Evolutionary conservation across 2,888 invertebrate genomes (phyloP).

Genomic region (Zootermopsis nevadensis): DNA sequence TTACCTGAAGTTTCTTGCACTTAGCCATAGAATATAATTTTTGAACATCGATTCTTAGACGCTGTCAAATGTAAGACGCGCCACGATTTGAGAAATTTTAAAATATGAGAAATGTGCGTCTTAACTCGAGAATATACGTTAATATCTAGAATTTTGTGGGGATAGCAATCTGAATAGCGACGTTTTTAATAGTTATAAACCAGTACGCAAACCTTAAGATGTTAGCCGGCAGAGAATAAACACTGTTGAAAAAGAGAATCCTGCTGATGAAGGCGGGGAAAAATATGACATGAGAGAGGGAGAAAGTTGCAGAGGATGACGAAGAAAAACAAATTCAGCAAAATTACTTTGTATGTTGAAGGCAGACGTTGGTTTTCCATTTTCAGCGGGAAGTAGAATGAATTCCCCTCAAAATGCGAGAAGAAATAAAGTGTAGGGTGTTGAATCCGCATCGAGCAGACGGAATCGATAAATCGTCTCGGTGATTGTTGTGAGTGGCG

Average conservation of each 20-base stretch:
- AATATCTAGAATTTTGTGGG: no score
- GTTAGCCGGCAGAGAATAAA: background rate
- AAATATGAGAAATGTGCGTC: no score
- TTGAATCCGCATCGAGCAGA: slow-evolving; percentile 25
- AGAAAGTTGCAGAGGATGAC: background rate
- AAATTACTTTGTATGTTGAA: slow-evolving; percentile 28
- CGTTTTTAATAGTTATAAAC: background rate
- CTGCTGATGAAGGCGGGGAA: background rate
- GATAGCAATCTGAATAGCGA: background rate
- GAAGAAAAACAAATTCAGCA: slow-evolving; percentile 32
- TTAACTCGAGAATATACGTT: no score
- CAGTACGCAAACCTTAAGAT: background rate
- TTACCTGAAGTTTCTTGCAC: no score
- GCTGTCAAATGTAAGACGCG: no score
- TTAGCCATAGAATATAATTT: no score
- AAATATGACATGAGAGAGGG: background rate
- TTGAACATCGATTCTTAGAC: no score
- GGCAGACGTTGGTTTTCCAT: slow-evolving; percentile 23
- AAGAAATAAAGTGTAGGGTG: background rate
- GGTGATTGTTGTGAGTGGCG: slow-evolving; percentile 18
- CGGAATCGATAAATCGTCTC: slow-evolving; percentile 38
- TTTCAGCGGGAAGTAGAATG: slow-evolving; percentile 9
- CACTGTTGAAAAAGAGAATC: background rate
- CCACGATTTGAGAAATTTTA: no score
- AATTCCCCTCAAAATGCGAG: slow-evolving; percentile 6